These are phyloP conservation scores for Salminus brasiliensis DNA, from an alignment of 2,113 vertebrate species.

Conservation along the genomic window DNA sequence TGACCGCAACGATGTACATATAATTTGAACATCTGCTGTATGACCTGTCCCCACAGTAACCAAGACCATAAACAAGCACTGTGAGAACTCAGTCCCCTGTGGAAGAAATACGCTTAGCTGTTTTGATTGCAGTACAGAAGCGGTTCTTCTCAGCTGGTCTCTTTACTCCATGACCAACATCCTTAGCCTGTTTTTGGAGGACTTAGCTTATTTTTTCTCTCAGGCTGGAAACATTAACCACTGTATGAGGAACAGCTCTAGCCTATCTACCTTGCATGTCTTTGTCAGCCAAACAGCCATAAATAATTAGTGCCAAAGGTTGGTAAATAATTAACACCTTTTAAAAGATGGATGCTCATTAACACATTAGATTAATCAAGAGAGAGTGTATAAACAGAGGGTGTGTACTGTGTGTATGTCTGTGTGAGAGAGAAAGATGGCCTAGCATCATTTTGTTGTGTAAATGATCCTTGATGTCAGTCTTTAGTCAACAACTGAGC, in stretches of 20 bases:
- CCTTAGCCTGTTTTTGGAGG: neutral
- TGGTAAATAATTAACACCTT: slow-evolving; percentile 39
- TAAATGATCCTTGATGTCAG: slow-evolving; percentile 19
- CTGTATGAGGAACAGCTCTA: neutral
- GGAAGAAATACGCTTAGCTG: neutral
- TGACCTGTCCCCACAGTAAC: neutral
- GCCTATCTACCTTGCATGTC: neutral
- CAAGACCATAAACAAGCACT: neutral
- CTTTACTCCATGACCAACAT: no score
- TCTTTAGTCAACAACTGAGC: neutral
- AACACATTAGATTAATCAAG: slow-evolving; percentile 26
- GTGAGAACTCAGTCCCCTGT: neutral
- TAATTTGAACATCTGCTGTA: neutral
- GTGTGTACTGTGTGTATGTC: neutral
- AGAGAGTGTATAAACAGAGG: neutral
- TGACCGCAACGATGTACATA: no score
- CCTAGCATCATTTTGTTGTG: slow-evolving; percentile 26
- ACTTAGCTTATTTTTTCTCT: no score
- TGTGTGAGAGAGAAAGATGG: neutral
- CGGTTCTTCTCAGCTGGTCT: no score
- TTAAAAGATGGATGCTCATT: slow-evolving; percentile 35
- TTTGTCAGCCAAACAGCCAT: neutral
- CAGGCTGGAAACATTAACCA: neutral
- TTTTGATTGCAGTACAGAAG: neutral
- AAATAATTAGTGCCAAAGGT: slow-evolving; percentile 28